Evolutionary conservation across 2,797 vertebrate genomes (phyloP), one percentile per base, ranked within the genome.

Genomic region (Myioborus miniatus): DNA sequence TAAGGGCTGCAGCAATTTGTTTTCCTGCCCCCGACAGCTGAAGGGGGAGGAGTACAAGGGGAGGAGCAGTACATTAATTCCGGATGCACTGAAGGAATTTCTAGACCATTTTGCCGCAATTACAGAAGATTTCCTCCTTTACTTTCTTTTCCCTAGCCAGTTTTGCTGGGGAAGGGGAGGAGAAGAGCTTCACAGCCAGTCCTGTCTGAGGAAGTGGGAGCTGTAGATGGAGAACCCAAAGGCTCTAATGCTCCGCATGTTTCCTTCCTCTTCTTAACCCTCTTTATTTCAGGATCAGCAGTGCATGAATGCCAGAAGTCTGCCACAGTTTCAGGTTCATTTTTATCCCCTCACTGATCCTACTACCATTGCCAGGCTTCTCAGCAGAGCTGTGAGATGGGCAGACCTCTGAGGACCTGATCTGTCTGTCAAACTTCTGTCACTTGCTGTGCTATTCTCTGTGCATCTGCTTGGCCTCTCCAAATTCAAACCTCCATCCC

Each of bases 1-100:
- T 91, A 79, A 78, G 79, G 60, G 74, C 93, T 91, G 92, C 82
- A 96, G 94, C 79, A 96, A 87, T 96, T 97, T 97, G 89, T 97
- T 93, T 92, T 80, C 55, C 77, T 95, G 94, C 91, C 93, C 85
- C 87, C 0, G 5, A 76, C 89, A 80, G 56, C 80, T 82, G 89
- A 63, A 30, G 67, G 86, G 71, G 70, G 87, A 82, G 77, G 58
- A 75, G 82, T 86, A 77, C 1, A 4, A 56, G 30, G 46, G 84
- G 74, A 92, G 94, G 80, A 94, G 80, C 9, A 1, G 49, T 70
- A 59, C 80, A 41, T 93, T 83, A 76, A 84, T 97, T 95, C 90
- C 75, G 67, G 64, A 80, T 69, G 77, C 70, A 93, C 85, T 79
- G 46, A 87, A 77, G 91, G 96, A 95, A 97, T 97, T 93, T 95